Evolutionary conservation across 1,140 invertebrate genomes (phyloP), one percentile per base, ranked within the genome.

Genomic region (Idris sp.): DNA sequence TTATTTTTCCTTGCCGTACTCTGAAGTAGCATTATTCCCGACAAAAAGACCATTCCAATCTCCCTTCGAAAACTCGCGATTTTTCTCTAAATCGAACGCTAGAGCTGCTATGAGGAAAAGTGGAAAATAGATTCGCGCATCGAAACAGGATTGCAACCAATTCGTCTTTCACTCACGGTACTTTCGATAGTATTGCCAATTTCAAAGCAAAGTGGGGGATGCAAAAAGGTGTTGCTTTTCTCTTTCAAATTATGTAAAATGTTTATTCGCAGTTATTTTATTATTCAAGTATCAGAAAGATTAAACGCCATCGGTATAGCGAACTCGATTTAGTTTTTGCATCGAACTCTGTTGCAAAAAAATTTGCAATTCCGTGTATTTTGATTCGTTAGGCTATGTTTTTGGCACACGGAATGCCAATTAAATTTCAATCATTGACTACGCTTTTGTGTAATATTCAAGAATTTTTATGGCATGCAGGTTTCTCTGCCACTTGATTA

Each of bases 101-200:
- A 51, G 65, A 75, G 73, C 59, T 65, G 64, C 64, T 65, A 59
- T 48, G 53, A 69, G 53, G 72, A 75, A 75, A 69, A 75, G 73
- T 75, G 73, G 73, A 75, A 75, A 75, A 75, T 75, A 75, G 73
- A 75, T 75, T 75, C 73, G 64, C 59, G 65, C 73, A 75, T 65
- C 73, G 53, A 58, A 69, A 75, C 64, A 69, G 62, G 64, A 75
- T 75, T 75, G 73, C 73, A 69, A 64, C 64, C 73, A 75, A 75
- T 75, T 75, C 65, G 73, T 71, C 73, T 71, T 76, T 71, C 65
- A 67, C 73, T 76, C 65, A 56, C 65, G 53, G 26, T 71, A 74
- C 73, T 67, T 76, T 71, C 65, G 59, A 76, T 51, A 16, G 73
- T 76, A 76, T 76, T 76, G 73, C 59, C 73, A 76, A 76, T 76